phyloP scores from a whole-genome alignment of 1,140 invertebrate genomes.

The Druon quercuslanigerum region DNA sequence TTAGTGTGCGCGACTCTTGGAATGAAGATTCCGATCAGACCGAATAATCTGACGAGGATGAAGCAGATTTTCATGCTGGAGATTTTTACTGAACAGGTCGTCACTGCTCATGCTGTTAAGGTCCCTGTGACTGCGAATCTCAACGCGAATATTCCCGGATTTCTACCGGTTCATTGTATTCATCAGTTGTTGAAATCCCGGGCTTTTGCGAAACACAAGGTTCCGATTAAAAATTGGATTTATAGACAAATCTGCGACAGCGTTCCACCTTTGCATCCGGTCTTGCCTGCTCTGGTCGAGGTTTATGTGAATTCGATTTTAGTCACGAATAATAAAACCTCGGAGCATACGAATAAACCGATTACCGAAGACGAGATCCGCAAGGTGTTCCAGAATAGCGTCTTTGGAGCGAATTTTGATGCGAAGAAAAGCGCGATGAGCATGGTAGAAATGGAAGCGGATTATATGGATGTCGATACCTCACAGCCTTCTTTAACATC shows the following conservation, averaged over 20 bases:
- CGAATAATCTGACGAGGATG: slow-evolving; percentile 92
- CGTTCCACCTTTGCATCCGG: slow-evolving; percentile 91
- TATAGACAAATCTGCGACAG: slow-evolving; percentile 94
- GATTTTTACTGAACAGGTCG: slow-evolving; percentile 98
- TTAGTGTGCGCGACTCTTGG: slow-evolving; percentile 94
- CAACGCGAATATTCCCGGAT: slow-evolving; percentile 92
- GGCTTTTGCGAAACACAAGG: slow-evolving; percentile 97
- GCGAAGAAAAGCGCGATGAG: slow-evolving; percentile 74
- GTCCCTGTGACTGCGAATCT: slow-evolving; percentile 94
- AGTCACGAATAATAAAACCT: slow-evolving; percentile 84
- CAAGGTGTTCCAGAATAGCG: slow-evolving; percentile 87
- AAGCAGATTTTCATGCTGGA: slow-evolving; percentile 97
- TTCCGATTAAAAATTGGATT: slow-evolving; percentile 96
- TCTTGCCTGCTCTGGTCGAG: slow-evolving; percentile 94
- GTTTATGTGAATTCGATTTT: slow-evolving; percentile 96
- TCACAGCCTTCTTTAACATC: slow-evolving; percentile 86
- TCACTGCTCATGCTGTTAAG: slow-evolving; percentile 95
- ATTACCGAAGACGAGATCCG: slow-evolving; percentile 94
- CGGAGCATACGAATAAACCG: slow-evolving; percentile 90
- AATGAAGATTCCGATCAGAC: slow-evolving; percentile 95
- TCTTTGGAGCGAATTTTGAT: slow-evolving; percentile 83
- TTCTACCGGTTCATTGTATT: slow-evolving; percentile 97
- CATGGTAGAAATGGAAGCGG: slow-evolving; percentile 74
- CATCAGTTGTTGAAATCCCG: slow-evolving; percentile 96
- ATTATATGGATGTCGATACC: slow-evolving; percentile 77